phyloP scores from a whole-genome alignment of 2,797 vertebrate genomes.

The Muscicapa striata region DNA sequence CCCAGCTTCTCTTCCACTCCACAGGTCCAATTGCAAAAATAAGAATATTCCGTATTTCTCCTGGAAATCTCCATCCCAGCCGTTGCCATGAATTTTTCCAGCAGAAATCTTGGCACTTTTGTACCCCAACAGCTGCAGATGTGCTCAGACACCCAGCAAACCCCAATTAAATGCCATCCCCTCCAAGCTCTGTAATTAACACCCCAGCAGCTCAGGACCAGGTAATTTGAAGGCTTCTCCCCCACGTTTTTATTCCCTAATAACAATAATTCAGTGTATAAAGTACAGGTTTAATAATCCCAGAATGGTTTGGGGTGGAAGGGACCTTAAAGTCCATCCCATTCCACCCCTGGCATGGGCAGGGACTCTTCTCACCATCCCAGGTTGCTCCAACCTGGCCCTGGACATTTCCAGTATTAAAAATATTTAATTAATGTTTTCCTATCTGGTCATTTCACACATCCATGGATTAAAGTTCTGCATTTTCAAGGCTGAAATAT shows the following conservation, averaged over 20 bases:
- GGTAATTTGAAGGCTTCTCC: not conserved
- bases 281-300: not conserved
- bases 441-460: not conserved
- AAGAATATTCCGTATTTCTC: accelerated
- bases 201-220: not conserved
- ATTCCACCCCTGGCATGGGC: not conserved
- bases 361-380: not conserved
- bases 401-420: not conserved
- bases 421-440: not conserved
- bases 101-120: accelerated
- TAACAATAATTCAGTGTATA: not conserved
- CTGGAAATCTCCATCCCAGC: not conserved
- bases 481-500: accelerated
- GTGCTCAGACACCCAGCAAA: not conserved
- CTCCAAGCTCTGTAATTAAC: not conserved
- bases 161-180: not conserved
- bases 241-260: not conserved
- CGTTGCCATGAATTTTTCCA: not conserved
- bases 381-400: too few species aligned
- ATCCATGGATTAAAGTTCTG: not conserved
- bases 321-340: not conserved
- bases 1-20: accelerated
- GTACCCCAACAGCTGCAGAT: accelerated
- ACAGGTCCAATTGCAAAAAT: accelerated
- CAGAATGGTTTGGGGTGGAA: not conserved